Percentiles rank a stretch among this genome's conserved stretches.
Conservation (phyloP, 1,140 invertebrate genomes). For the Lordiphosa mommai region DNA sequence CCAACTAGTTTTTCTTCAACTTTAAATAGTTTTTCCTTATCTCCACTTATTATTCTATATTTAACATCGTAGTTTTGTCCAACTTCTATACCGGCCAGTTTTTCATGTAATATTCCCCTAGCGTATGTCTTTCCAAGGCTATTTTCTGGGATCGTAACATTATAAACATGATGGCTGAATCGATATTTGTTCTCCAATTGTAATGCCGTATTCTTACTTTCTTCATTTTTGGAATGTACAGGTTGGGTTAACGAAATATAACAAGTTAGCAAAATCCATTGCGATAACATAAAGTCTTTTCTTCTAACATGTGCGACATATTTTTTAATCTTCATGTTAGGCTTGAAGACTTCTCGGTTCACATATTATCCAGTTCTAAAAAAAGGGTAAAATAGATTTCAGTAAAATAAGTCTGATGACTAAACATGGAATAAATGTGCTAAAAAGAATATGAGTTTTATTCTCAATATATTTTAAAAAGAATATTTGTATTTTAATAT, state of each 20-base stretch:
- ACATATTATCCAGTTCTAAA: constrained; percentile 62
- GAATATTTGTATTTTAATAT: too few species aligned
- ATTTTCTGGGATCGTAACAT: constrained; percentile 95
- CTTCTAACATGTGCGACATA: constrained; percentile 59
- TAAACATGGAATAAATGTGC: too few species aligned
- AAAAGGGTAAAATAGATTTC: not conserved
- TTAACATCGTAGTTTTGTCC: constrained; percentile 84
- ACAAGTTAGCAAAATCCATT: constrained; percentile 51
- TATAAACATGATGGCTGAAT: constrained; percentile 90
- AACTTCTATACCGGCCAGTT: constrained; percentile 81
- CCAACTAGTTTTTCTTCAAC: constrained; percentile 92
- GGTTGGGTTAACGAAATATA: constrained; percentile 38
- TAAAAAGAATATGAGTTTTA: too few species aligned
- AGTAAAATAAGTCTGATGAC: too few species aligned
- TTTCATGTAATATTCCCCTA: constrained; percentile 81
- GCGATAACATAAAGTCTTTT: constrained; percentile 41
- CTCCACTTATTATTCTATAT: constrained; percentile 91
- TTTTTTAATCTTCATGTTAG: constrained; percentile 73
- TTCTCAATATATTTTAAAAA: too few species aligned
- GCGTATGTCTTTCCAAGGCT: constrained; percentile 92
- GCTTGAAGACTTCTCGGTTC: constrained; percentile 51
- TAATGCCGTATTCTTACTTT: constrained; percentile 12
- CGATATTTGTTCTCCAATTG: constrained; percentile 21
- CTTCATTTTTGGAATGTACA: constrained; percentile 35
- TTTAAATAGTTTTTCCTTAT: constrained; percentile 95